Percentiles rank a stretch among this genome's conserved stretches.
These are phyloP conservation scores for Drosophila antonietae DNA, from an alignment of 2,888 invertebrate species.

Conservation along the genomic window DNA sequence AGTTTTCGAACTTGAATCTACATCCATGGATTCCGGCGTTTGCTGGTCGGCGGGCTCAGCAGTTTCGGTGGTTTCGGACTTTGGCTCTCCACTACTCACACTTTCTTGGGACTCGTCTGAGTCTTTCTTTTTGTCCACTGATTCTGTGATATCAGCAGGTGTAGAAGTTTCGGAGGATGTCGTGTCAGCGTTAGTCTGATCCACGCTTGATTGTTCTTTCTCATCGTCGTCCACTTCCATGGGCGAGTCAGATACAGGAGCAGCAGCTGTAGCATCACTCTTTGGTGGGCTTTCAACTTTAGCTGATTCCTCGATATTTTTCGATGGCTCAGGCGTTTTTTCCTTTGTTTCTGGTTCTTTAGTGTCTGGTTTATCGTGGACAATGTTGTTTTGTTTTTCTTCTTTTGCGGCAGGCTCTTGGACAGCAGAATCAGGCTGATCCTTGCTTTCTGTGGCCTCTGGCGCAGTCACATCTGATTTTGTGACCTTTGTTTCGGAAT, in stretches of 20 bases:
- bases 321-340: slow-evolving; percentile 26
- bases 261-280: slow-evolving; percentile 41
- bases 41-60: slow-evolving; percentile 64
- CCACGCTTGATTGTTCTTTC: slow-evolving; percentile 22
- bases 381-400: slow-evolving; percentile 61
- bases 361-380: slow-evolving; percentile 42
- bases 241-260: slow-evolving; percentile 33
- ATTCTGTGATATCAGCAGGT: slow-evolving; percentile 45
- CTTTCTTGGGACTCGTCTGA: slow-evolving; percentile 32
- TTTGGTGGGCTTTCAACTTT: slow-evolving; percentile 49
- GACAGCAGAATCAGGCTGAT: slow-evolving; percentile 57
- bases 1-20: slow-evolving; percentile 73
- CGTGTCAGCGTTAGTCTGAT: slow-evolving; percentile 21
- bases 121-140: slow-evolving; percentile 28
- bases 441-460: slow-evolving; percentile 36
- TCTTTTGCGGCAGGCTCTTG: slow-evolving; percentile 40
- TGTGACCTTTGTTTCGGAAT: slow-evolving; percentile 17
- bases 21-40: slow-evolving; percentile 83
- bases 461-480: slow-evolving; percentile 35
- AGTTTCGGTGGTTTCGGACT: slow-evolving; percentile 32
- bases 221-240: slow-evolving; percentile 63
- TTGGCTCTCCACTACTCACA: slow-evolving; percentile 36
- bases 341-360: slow-evolving; percentile 39
- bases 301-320: slow-evolving; percentile 51
- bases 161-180: slow-evolving; percentile 35